Base-by-base conservation (phyloP, 1,140 invertebrate genomes). In the Cecropterus lyciades region DNA sequence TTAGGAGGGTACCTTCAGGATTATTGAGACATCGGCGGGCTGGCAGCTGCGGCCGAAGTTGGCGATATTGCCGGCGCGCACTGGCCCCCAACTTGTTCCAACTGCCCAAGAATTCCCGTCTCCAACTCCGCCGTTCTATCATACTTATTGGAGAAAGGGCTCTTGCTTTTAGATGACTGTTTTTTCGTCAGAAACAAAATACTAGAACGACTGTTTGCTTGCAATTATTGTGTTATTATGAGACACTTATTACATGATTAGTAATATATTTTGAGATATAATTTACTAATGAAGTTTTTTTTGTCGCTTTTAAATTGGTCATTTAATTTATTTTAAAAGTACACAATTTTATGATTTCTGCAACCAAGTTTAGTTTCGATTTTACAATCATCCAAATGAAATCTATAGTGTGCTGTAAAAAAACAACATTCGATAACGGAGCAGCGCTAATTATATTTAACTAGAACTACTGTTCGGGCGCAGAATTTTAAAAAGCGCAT, bases 1-100 rank as follows among this genome's bases (percentile, higher is more conserved):
- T 91, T 91, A 87, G 85, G 82, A 84, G 79, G 87, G 85, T 80
- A 89, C 84, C 87, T 89, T 85, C 78, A 82, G 80, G 81, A 91
- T 89, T 91, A 91, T 91, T 91, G 86, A 91, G 89, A 91, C 89
- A 87, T 91, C 74, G 84, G 73, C 78, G 79, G 85, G 71, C 72
- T 70, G 79, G 79, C 84, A 85, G 82, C 82, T 88, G 87, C 75
- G 87, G 84, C 83, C 78, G 62, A 83, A 87, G 74, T 85, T 82
- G 80, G 77, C 80, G 82, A 89, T 89, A 91, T 91, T 90, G 77
- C 81, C 69, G 74, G 51, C 72, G 79, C 77, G 76, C 76, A 76
- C 82, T 66, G 70, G 65, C 75, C 78, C 79, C 75, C 77, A 88
- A 89, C 87, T 91, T 88, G 84, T 85, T 85, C 71, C 80, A 85